A percentile compares a stretch with the other conserved stretches of the same genome.
phyloP scores from a whole-genome alignment of 1,140 invertebrate species.

The Lerema accius region DNA sequence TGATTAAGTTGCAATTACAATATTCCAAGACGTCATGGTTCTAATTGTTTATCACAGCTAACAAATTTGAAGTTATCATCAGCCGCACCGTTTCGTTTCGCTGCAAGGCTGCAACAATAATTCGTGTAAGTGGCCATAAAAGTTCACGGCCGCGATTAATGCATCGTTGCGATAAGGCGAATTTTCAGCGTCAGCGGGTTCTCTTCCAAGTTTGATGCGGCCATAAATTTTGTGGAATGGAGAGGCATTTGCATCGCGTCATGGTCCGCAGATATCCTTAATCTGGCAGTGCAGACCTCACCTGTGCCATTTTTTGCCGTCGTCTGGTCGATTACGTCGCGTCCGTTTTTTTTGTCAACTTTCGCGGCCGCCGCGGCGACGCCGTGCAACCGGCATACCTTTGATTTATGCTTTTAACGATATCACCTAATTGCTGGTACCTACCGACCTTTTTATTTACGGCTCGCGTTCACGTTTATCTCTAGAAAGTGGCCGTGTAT shows the following conservation, averaged over 20 bases:
- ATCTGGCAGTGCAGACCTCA: constrained; percentile 45
- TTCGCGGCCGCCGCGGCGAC: constrained; percentile 56
- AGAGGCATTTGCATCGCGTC: constrained; percentile 40
- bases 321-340: constrained; percentile 44
- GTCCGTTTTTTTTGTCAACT: constrained; percentile 67
- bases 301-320: constrained; percentile 60
- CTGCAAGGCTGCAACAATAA: background rate
- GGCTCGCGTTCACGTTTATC: constrained; percentile 17
- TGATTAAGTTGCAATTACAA: no score
- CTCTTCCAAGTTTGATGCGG: constrained; percentile 13
- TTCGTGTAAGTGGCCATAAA: background rate
- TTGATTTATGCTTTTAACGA: constrained; percentile 41
- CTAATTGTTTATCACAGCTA: no score
- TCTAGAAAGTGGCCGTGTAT: constrained; percentile 20
- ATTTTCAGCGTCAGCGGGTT: constrained; percentile 13
- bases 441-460: constrained; percentile 20
- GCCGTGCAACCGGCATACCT: constrained; percentile 28
- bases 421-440: constrained; percentile 29
- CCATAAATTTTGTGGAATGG: constrained; percentile 11
- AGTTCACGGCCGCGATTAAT: constrained; percentile 24
- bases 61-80: background rate
- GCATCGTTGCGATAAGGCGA: constrained; percentile 3
- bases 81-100: no score
- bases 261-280: constrained; percentile 37
- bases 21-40: no score